Conservation (phyloP, 2,888 invertebrate species). For the Drepana falcataria region DNA sequence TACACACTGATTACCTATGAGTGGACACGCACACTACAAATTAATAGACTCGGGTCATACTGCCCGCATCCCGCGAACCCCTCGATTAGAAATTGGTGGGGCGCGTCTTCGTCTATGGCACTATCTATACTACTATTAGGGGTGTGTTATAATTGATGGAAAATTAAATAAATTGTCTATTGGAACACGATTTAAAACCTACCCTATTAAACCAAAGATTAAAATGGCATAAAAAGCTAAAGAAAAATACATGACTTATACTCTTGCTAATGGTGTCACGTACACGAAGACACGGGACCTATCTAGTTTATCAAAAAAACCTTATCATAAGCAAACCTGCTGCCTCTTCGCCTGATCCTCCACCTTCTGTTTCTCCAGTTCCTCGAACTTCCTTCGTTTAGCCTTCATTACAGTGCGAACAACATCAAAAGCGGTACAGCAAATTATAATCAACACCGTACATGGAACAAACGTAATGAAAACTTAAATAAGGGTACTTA, state of each 20-base stretch:
- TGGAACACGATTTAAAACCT: no score
- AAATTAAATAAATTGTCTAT: no score
- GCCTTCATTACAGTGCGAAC: conserved; percentile 81
- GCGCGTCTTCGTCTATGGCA: no score
- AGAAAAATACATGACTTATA: not conserved
- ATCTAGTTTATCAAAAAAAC: not conserved
- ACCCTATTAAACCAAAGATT: no score
- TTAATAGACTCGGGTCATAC: no score
- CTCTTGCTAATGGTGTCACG: not conserved
- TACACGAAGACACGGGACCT: not conserved
- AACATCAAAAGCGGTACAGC: conserved; percentile 77
- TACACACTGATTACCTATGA: no score
- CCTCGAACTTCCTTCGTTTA: conserved; percentile 91
- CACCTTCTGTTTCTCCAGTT: conserved; percentile 88
- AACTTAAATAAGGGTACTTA: conserved; percentile 19
- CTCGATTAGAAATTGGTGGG: no score
- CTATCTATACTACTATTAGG: no score
- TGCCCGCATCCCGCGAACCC: no score
- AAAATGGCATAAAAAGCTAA: no score
- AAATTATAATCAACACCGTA: conserved; percentile 66
- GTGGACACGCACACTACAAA: no score
- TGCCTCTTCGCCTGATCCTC: conserved; percentile 91
- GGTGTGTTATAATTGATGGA: no score
- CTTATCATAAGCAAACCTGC: conserved; percentile 81
- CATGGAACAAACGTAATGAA: conserved; percentile 68